Percentiles rank a stretch among this genome's conserved stretches.
Conservation (phyloP, 2,888 invertebrate species). For the Selenia dentaria region DNA sequence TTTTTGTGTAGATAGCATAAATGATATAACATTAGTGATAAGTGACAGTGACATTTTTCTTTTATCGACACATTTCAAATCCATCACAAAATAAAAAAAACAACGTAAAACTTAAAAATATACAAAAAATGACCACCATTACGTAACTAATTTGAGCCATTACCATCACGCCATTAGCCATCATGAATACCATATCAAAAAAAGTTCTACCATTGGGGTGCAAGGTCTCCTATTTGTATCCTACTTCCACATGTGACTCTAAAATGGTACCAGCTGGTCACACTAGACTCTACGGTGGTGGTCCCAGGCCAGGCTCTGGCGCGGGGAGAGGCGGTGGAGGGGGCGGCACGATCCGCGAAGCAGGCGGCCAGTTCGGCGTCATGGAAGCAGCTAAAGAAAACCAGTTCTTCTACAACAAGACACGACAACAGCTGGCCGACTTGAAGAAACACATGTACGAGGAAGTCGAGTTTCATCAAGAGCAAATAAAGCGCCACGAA, state of each 20-base stretch:
- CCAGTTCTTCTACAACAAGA: constrained; percentile 12
- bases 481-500: constrained; percentile 5
- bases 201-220: background rate
- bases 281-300: background rate
- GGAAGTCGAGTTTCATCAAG: constrained; percentile 6
- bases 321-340: background rate
- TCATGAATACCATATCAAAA: background rate
- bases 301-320: background rate
- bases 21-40: too few species aligned
- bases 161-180: too few species aligned
- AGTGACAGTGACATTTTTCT: too few species aligned
- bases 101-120: too few species aligned
- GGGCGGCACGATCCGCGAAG: constrained; percentile 1
- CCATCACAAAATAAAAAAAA: too few species aligned
- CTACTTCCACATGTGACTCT: background rate
- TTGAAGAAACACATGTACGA: constrained; percentile 6
- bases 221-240: background rate
- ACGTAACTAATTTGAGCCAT: background rate
- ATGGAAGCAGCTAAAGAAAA: constrained; percentile 13
- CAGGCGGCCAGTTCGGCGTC: constrained; percentile 7
- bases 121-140: too few species aligned
- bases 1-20: too few species aligned
- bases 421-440: background rate
- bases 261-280: background rate
- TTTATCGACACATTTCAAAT: too few species aligned